These are phyloP conservation scores for Ctenopoma multispine DNA, from an alignment of 2,797 vertebrate genomes.

Conservation along the genomic window DNA sequence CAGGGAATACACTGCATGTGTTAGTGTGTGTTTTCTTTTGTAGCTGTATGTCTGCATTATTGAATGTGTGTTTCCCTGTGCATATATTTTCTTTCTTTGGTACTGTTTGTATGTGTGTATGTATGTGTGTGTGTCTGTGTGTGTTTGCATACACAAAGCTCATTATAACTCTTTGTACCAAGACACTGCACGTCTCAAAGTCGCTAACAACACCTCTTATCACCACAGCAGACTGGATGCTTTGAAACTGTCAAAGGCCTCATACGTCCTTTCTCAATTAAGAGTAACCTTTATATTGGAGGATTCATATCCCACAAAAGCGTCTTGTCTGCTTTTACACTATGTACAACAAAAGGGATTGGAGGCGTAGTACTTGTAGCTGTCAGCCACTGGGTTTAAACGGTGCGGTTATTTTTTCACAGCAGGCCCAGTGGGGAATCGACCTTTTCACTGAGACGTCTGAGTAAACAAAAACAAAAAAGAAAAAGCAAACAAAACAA, in stretches of 20 bases:
- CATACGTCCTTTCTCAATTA: slow-evolving; percentile 70
- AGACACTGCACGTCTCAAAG: slow-evolving; percentile 43
- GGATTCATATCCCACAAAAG: slow-evolving; percentile 55
- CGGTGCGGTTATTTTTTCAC: slow-evolving; percentile 20
- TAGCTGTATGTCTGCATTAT: slow-evolving; percentile 2
- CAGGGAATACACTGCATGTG: slow-evolving; percentile 9
- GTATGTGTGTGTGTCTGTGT: slow-evolving; percentile 16
- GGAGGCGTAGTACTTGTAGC: slow-evolving; percentile 52
- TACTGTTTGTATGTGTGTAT: neutral
- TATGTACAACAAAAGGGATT: slow-evolving; percentile 55
- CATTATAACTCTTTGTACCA: slow-evolving; percentile 63
- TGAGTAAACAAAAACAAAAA: slow-evolving; percentile 50
- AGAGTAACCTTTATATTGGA: slow-evolving; percentile 69
- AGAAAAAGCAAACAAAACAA: slow-evolving; percentile 41
- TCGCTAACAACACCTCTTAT: slow-evolving; percentile 53
- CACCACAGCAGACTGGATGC: slow-evolving; percentile 43
- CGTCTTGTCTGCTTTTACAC: slow-evolving; percentile 56
- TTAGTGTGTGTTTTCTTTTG: neutral
- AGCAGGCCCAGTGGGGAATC: slow-evolving; percentile 33
- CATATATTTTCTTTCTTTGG: slow-evolving; percentile 1
- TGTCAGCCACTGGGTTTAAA: slow-evolving; percentile 63
- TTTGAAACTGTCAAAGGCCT: slow-evolving; percentile 68
- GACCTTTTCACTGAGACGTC: slow-evolving; percentile 73
- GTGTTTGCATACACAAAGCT: slow-evolving; percentile 55
- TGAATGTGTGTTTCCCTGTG: neutral